A percentile compares a stretch with the other conserved stretches of the same genome.
These are phyloP conservation scores for Eupristina koningsbergeri DNA, from an alignment of 1,140 invertebrate genomes.

Conservation along the genomic window DNA sequence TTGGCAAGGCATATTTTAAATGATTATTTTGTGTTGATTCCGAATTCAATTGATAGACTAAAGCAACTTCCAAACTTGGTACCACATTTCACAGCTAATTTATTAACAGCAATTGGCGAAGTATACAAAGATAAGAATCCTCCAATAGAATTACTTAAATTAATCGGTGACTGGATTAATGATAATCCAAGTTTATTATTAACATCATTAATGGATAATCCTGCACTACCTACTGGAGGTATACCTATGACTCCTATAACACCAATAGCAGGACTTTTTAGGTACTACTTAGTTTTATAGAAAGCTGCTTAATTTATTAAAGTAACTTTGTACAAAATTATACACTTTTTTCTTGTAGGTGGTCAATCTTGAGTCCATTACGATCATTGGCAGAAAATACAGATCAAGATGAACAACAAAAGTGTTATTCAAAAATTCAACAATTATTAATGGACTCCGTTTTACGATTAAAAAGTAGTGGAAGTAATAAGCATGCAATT, in stretches of 20 bases:
- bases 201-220: slow-evolving; percentile 80
- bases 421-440: slow-evolving; percentile 70
- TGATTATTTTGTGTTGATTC: slow-evolving; percentile 84
- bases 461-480: slow-evolving; percentile 64
- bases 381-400: slow-evolving; percentile 49
- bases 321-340: neutral
- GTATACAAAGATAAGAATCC: slow-evolving; percentile 76
- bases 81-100: slow-evolving; percentile 85
- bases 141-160: slow-evolving; percentile 62
- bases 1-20: slow-evolving; percentile 83
- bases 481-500: slow-evolving; percentile 69
- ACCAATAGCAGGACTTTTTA: slow-evolving; percentile 83
- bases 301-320: neutral
- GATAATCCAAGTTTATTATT: slow-evolving; percentile 80
- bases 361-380: slow-evolving; percentile 69
- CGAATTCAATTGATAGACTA: slow-evolving; percentile 78
- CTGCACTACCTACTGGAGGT: slow-evolving; percentile 81
- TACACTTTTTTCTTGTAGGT: slow-evolving; percentile 55
- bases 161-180: slow-evolving; percentile 69
- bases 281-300: slow-evolving; percentile 52
- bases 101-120: slow-evolving; percentile 86
- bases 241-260: slow-evolving; percentile 88
- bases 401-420: slow-evolving; percentile 59
- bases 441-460: slow-evolving; percentile 71
- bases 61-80: slow-evolving; percentile 80